phyloP scores from a whole-genome alignment of 2,888 invertebrate genomes.

The Hermodice carunculata region DNA sequence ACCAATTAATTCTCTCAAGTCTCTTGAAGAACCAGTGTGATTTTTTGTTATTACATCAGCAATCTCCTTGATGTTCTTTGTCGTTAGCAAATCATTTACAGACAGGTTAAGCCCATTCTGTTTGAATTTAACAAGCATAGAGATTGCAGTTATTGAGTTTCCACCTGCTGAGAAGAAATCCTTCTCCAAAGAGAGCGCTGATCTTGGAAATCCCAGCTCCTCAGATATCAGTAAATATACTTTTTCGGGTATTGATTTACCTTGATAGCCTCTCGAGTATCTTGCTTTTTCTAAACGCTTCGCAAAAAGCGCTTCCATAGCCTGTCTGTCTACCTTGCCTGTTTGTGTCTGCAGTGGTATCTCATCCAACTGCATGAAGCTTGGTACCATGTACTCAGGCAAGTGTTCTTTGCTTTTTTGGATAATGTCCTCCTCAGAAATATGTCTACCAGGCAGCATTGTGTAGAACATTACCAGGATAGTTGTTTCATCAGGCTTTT shows the following conservation, averaged over 20 bases:
- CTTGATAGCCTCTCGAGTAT: too few relatives aligned
- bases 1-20: too few relatives aligned
- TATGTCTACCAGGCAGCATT: not conserved
- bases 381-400: slow-evolving; percentile 12
- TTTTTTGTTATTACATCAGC: too few relatives aligned
- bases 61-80: not conserved
- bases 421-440: not conserved
- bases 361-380: not conserved
- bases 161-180: slow-evolving; percentile 10
- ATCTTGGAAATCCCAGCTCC: not conserved
- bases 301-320: too few relatives aligned
- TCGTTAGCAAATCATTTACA: not conserved
- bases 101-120: not conserved
- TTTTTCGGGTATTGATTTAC: too few relatives aligned
- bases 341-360: not conserved
- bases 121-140: not conserved
- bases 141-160: slow-evolving; percentile 4
- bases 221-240: too few relatives aligned
- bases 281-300: too few relatives aligned
- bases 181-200: not conserved
- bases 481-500: not conserved
- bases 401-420: not conserved
- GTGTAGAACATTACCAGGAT: not conserved
- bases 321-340: slow-evolving; percentile 5
- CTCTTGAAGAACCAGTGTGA: too few relatives aligned